These are phyloP conservation scores for Australoheros facetus DNA, from an alignment of 2,797 vertebrate genomes.

Conservation along the genomic window DNA sequence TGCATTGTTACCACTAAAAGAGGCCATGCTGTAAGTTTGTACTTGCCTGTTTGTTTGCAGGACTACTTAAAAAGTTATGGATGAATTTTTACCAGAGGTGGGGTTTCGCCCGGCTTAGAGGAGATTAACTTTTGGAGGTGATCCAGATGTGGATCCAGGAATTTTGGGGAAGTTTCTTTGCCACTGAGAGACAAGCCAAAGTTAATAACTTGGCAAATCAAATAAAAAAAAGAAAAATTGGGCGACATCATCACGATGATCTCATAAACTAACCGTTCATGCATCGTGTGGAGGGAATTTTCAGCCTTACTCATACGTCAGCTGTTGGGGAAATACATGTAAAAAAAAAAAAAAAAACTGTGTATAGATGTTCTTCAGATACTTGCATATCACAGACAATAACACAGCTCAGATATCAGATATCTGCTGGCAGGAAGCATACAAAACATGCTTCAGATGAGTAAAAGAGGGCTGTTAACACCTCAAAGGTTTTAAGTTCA, in stretches of 20 bases:
- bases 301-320: background rate
- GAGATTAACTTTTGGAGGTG: background rate
- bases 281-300: background rate
- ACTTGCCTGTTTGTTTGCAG: background rate
- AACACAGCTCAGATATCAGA: background rate
- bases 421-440: background rate
- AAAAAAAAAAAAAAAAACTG: background rate
- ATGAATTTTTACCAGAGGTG: background rate
- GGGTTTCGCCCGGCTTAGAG: background rate
- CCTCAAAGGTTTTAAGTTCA: background rate
- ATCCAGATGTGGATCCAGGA: background rate
- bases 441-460: background rate
- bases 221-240: background rate
- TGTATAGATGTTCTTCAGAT: background rate
- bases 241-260: background rate
- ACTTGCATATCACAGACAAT: rapidly evolving
- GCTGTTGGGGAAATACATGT: background rate
- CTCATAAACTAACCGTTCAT: background rate
- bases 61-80: background rate
- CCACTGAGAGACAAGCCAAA: rapidly evolving
- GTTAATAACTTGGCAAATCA: background rate
- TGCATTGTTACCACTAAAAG: background rate
- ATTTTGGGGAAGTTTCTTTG: background rate
- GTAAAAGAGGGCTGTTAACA: background rate
- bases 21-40: background rate